Evolutionary conservation across 2,113 vertebrate genomes (phyloP), one percentile per base, ranked within the genome.

Genomic region (Gavialis gangeticus): DNA sequence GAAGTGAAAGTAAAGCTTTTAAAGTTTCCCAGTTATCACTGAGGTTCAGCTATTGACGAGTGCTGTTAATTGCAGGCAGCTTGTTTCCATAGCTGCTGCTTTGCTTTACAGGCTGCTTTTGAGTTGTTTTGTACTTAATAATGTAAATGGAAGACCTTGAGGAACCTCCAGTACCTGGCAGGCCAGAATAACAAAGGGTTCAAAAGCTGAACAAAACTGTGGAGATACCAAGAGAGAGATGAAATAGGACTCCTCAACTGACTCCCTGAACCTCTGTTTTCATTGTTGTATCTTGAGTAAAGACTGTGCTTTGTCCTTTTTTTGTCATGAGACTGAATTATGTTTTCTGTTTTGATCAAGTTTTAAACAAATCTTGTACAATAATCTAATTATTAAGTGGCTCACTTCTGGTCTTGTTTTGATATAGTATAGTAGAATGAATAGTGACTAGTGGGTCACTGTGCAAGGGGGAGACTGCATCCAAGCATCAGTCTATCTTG

Each of bases 51-150:
- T 96, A 54, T 90, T 79, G 89, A 67, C 54, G 81, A 89, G 86
- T 79, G 24, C 77, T 89, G 54, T 69, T 93, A 82, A 94, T 95
- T 87, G 64, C 54, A 55, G 84, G 37, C 54, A 84, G 54, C 77
- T 60, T 90, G 67, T 83, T 94, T 87, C 89, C 76, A 93, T 88
- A 93, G 67, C 93, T 91, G 73, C 64, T 92, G 1, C 37, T 92
- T 78, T 90, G 76, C 88, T 92, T 92, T 81, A 75, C 54, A 85
- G 64, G 73, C 77, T 95, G 86, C 14, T 94, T 13, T 87, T 90
- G 77, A 92, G 81, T 79, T 92, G 76, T 84, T 94, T 90, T 89
- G 54, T 91, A 84, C 91, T 94, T 91, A 79, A 91, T 88, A 59
- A 88, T 67, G 5, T 63, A 81, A 89, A 84, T 92, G 82, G 77